Evolutionary conservation across 2,113 vertebrate genomes (phyloP).

Genomic region (Physeter macrocephalus): DNA sequence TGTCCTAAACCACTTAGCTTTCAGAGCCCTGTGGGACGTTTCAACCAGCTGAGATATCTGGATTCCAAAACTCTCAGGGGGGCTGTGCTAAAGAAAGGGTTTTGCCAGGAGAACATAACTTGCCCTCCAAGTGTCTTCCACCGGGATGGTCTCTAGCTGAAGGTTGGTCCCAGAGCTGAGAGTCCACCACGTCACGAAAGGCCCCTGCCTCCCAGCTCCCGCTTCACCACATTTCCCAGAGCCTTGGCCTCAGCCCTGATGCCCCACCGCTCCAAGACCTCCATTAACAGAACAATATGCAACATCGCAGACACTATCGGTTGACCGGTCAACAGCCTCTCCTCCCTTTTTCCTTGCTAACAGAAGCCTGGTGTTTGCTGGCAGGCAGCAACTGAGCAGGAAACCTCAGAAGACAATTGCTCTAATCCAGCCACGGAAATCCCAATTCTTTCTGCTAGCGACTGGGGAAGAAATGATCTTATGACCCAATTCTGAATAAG

Average conservation of each 20-base stretch:
- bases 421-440: not conserved
- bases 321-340: not conserved
- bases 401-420: not conserved
- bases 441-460: not conserved
- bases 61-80: not conserved
- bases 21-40: not conserved
- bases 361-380: not conserved
- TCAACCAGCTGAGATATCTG: not conserved
- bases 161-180: not conserved
- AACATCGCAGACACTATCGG: not conserved
- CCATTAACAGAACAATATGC: not conserved
- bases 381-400: not conserved
- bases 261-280: not conserved
- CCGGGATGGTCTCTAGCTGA: not conserved
- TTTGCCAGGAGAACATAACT: not conserved
- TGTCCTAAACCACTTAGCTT: not conserved
- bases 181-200: not conserved
- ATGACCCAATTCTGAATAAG: not conserved
- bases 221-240: not conserved
- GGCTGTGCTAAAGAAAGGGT: not conserved
- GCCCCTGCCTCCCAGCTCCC: not conserved
- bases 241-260: not conserved
- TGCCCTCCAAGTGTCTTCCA: not conserved
- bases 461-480: constrained; percentile 9
- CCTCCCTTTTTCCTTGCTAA: not conserved